Evolutionary conservation across 2,797 vertebrate genomes (phyloP), one percentile per base, ranked within the genome.

Genomic region (Muraenolepis orangiensis): DNA sequence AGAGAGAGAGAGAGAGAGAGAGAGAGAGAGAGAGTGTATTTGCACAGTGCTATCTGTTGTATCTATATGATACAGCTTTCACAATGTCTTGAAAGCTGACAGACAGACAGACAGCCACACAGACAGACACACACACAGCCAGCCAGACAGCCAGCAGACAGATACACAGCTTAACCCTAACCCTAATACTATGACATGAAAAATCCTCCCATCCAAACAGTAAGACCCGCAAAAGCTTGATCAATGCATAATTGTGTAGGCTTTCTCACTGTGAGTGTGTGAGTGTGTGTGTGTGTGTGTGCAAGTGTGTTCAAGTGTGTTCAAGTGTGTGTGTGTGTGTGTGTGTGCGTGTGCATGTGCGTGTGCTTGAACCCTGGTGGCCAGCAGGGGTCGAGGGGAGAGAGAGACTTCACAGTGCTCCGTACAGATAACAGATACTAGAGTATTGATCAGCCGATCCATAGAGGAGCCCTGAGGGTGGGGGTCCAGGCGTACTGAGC

Each of bases 371-470:
- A 18, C 23, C 16, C 14, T 23, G 8, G 18, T 18, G 18, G 20
- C 16, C 16, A 18, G 12, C 12, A 46, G 42, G 42, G 18, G 42
- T 18, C 12, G 42, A 4, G 57, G 57, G 6, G 71, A 18, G 13
- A 51, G 76, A 85, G 79, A 82, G 42, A 66, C 40, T 75, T 71
- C 85, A 84, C 66, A 26, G 74, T 78, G 83, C 78, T 74, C 68
- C 74, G 77, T 86, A 82, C 88, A 89, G 88, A 93, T 89, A 88
- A n/a, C n/a, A n/a, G n/a, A n/a, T n/a, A n/a, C n/a, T n/a, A 86
- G 85, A 78, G 83, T 93, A 93, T 94, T 85, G 93, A 94, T 93
- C 89, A 89, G 80, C 57, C 82, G 91, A 95, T 94, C 93, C 90
- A 94, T 91, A 85, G 81, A 78, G 90, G 83, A n/a, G 85, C 81